Evolutionary conservation across 1,140 invertebrate genomes (phyloP).

Genomic region (Harlomillsia oculata): DNA sequence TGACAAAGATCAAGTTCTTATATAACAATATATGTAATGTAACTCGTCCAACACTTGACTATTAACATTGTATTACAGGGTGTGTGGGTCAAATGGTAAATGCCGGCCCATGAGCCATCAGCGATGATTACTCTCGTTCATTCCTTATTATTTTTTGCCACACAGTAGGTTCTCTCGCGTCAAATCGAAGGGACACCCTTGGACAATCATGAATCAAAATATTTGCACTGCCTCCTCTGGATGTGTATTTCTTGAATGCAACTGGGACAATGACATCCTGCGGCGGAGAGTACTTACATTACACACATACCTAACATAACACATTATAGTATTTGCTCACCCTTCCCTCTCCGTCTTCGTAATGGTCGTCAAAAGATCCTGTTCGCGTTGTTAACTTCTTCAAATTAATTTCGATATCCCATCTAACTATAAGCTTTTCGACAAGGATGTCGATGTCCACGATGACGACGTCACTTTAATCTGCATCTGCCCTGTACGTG

Average conservation of each 20-base stretch:
- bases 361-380: too few relatives aligned
- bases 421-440: too few relatives aligned
- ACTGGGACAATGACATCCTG: conserved; percentile 24
- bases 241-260: conserved; percentile 7
- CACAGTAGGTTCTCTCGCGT: background rate
- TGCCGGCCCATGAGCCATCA: background rate
- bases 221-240: conserved; percentile 14
- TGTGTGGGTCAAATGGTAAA: background rate
- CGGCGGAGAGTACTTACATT: too few relatives aligned
- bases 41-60: background rate
- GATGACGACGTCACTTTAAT: too few relatives aligned
- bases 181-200: conserved; percentile 1
- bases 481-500: too few relatives aligned
- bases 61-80: background rate
- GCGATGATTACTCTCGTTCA: background rate
- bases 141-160: background rate
- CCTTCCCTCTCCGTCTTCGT: too few relatives aligned
- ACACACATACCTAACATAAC: too few relatives aligned
- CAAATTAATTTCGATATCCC: too few relatives aligned
- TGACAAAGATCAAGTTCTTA: too few relatives aligned
- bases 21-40: background rate
- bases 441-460: too few relatives aligned
- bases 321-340: too few relatives aligned
- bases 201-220: conserved; percentile 25
- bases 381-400: too few relatives aligned